These are phyloP conservation scores for Hephaestus fuliginosus DNA, from an alignment of 2,797 vertebrate species.

Conservation along the genomic window DNA sequence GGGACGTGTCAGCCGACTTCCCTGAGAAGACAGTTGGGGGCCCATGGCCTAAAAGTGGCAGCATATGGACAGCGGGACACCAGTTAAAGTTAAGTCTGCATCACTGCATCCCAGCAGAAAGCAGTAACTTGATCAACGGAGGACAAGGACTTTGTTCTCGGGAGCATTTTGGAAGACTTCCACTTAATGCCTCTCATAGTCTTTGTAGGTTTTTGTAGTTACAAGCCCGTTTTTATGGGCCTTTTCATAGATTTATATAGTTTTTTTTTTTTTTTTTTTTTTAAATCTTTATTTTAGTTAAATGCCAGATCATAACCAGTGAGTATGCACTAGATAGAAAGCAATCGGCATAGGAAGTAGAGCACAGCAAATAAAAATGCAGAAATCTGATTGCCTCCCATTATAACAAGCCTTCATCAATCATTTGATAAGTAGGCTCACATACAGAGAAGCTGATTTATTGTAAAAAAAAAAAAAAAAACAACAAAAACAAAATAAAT, in stretches of 20 bases:
- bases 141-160: conserved; percentile 53
- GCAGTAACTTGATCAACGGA: conserved; percentile 77
- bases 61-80: conserved; percentile 12
- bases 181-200: conserved; percentile 70
- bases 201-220: conserved; percentile 88
- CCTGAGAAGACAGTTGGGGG: conserved; percentile 27
- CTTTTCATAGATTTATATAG: conserved; percentile 74
- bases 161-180: conserved; percentile 62
- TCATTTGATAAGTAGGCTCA: conserved; percentile 63
- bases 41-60: conserved; percentile 17
- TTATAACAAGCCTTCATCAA: conserved; percentile 70
- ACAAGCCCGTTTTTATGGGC: conserved; percentile 80
- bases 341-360: conserved; percentile 85
- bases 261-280: conserved; percentile 69
- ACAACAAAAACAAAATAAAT: conserved; percentile 45
- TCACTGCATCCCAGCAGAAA: conserved; percentile 50
- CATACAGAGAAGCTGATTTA: conserved; percentile 78
- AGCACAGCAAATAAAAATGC: conserved; percentile 82
- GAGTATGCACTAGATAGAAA: conserved; percentile 91
- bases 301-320: conserved; percentile 86
- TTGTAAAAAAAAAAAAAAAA: conserved; percentile 61
- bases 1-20: conserved; percentile 33
- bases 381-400: conserved; percentile 76
- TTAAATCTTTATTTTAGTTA: conserved; percentile 82
- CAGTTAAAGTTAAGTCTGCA: conserved; percentile 14